phyloP scores from a whole-genome alignment of 2,797 vertebrate species.

The Falco biarmicus region DNA sequence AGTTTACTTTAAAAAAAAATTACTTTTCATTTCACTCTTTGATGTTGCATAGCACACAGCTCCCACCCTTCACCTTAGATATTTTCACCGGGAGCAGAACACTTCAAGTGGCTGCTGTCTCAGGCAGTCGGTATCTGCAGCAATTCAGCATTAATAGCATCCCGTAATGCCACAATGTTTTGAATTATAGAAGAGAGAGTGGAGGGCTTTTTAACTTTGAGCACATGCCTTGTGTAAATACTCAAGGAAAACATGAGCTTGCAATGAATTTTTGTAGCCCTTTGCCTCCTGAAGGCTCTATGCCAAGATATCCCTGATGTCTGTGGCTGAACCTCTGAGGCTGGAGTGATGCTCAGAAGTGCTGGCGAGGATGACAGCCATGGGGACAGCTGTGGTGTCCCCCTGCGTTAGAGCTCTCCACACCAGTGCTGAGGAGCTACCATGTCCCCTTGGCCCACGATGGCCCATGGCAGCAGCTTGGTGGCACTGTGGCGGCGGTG shows the following conservation, averaged over 20 bases:
- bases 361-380: fast-evolving
- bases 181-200: neutral
- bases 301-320: neutral
- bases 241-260: neutral
- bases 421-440: neutral
- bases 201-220: neutral
- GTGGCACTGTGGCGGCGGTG: fast-evolving
- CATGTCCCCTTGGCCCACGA: fast-evolving
- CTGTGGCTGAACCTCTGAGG: neutral
- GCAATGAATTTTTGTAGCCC: neutral
- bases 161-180: neutral
- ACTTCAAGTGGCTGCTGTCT: neutral
- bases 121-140: neutral
- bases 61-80: neutral
- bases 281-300: neutral
- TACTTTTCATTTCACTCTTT: neutral
- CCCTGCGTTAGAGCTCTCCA: neutral
- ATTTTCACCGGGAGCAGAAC: neutral
- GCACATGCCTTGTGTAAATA: neutral
- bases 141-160: neutral
- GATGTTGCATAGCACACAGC: fast-evolving
- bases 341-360: neutral
- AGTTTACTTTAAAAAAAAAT: neutral
- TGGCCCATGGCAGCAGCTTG: fast-evolving
- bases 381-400: neutral